Evolutionary conservation across 1,140 invertebrate genomes (phyloP).

Genomic region (Orchesella cincta): DNA sequence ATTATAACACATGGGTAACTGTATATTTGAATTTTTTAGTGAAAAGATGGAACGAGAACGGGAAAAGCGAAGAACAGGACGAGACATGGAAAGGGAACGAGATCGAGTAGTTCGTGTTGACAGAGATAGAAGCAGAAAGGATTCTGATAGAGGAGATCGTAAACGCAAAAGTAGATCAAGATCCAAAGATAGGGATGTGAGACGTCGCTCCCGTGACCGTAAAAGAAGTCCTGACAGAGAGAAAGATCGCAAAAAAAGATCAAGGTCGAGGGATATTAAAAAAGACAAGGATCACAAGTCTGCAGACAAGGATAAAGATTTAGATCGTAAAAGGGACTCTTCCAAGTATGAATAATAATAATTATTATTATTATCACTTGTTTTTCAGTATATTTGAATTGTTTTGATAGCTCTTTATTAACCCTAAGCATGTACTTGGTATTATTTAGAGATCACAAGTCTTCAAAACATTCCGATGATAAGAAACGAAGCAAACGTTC

Average conservation of each 20-base stretch:
- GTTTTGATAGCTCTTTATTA: not conserved
- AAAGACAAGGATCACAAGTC: slow-evolving; percentile 25
- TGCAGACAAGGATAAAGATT: slow-evolving; percentile 8
- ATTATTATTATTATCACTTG: not conserved
- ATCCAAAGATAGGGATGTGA: not conserved
- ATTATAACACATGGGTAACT: not conserved
- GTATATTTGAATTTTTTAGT: slow-evolving; percentile 15
- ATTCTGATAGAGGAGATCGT: slow-evolving; percentile 29
- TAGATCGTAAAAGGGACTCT: not conserved
- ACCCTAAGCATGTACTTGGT: not conserved
- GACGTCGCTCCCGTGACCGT: slow-evolving; percentile 30
- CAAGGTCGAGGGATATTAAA: slow-evolving; percentile 28
- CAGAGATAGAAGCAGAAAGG: slow-evolving; percentile 24
- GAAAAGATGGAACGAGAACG: slow-evolving; percentile 41
- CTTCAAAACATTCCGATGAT: slow-evolving; percentile 29
- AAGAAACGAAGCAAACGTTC: slow-evolving; percentile 37
- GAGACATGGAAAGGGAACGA: slow-evolving; percentile 46
- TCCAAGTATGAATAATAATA: slow-evolving; percentile 14
- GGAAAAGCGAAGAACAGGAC: slow-evolving; percentile 38
- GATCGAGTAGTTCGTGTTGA: slow-evolving; percentile 42
- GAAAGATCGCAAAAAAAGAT: slow-evolving; percentile 12
- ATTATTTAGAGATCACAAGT: not conserved
- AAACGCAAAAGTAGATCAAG: not conserved
- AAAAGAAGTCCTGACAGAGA: slow-evolving; percentile 7
- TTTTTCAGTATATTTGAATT: not conserved